Evolutionary conservation across 2,113 vertebrate species (phyloP).

Genomic region (Melospiza georgiana): DNA sequence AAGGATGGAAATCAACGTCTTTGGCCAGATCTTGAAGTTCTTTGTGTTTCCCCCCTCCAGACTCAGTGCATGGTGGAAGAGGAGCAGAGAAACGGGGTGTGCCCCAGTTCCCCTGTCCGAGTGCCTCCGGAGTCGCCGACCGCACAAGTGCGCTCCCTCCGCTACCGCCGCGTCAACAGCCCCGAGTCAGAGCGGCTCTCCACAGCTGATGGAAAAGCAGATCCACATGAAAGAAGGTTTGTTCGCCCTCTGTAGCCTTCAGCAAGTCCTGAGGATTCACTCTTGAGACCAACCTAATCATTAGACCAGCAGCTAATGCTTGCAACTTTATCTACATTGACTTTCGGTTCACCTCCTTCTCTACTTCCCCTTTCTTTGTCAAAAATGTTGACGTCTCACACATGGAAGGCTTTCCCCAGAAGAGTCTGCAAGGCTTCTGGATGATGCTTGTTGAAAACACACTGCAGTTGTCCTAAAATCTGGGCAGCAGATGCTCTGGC

Average conservation of each 20-base stretch:
- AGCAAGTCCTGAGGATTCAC: not conserved
- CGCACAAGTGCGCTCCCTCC: conserved; percentile 85
- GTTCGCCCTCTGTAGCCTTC: not conserved
- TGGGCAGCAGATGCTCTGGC: not conserved
- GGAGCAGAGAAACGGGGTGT: conserved; percentile 86
- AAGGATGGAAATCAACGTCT: not conserved
- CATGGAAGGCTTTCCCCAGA: not conserved
- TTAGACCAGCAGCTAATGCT: not conserved
- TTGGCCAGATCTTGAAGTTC: not conserved
- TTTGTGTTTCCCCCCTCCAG: conserved; percentile 52
- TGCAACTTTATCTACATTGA: not conserved
- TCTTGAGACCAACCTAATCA: not conserved
- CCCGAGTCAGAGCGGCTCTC: conserved; percentile 90
- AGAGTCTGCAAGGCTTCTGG: not conserved
- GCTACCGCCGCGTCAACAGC: conserved; percentile 91
- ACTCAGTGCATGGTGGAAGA: conserved; percentile 87
- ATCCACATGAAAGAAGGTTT: conserved; percentile 89
- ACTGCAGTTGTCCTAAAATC: not conserved
- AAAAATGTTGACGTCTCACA: not conserved
- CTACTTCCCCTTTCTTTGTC: not conserved
- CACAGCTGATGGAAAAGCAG: conserved; percentile 86
- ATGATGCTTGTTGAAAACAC: not conserved
- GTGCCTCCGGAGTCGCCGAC: conserved; percentile 88
- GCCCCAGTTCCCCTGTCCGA: conserved; percentile 85
- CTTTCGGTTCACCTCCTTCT: not conserved